A percentile compares a stretch with the other conserved stretches of the same genome.
Conservation (phyloP, 2,797 vertebrate genomes). For the Syngnathus acus region DNA sequence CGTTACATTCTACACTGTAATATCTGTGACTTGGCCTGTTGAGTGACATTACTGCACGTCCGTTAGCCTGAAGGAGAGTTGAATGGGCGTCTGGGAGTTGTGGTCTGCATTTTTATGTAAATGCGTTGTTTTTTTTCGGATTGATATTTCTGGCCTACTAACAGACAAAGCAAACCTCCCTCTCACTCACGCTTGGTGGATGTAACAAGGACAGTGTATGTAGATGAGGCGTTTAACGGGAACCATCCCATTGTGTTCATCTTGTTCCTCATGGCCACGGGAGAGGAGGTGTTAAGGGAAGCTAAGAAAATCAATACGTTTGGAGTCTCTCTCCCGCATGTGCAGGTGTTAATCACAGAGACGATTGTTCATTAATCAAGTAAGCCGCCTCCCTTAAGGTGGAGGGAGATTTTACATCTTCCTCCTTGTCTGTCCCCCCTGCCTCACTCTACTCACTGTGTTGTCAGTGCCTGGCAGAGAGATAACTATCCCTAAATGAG, state of each 20-base stretch:
- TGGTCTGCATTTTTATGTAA: too few relatives aligned
- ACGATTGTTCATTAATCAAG: conserved; percentile 74
- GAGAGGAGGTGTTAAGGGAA: conserved; percentile 24
- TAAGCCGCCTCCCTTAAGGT: conserved; percentile 33
- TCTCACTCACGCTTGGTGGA: too few relatives aligned
- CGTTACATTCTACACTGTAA: too few relatives aligned
- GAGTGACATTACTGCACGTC: too few relatives aligned
- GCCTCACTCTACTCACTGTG: conserved; percentile 4
- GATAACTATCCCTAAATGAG: conserved; percentile 53
- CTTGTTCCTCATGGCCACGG: conserved; percentile 36
- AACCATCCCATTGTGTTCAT: conserved; percentile 13
- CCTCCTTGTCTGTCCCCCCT: neutral
- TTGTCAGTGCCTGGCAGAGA: conserved; percentile 50
- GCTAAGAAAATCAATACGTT: conserved; percentile 60
- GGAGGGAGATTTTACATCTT: conserved; percentile 44
- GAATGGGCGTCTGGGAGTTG: too few relatives aligned
- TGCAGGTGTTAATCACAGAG: conserved; percentile 69
- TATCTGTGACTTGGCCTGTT: too few relatives aligned
- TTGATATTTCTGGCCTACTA: too few relatives aligned
- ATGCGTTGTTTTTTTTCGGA: too few relatives aligned
- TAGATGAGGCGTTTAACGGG: neutral
- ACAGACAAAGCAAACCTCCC: too few relatives aligned
- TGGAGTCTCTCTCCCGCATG: conserved; percentile 39
- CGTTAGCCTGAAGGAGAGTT: too few relatives aligned
- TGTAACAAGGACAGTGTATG: too few relatives aligned